A percentile compares a stretch with the other conserved stretches of the same genome.
phyloP scores from a whole-genome alignment of 2,888 invertebrate species.

The Salticus scenicus region DNA sequence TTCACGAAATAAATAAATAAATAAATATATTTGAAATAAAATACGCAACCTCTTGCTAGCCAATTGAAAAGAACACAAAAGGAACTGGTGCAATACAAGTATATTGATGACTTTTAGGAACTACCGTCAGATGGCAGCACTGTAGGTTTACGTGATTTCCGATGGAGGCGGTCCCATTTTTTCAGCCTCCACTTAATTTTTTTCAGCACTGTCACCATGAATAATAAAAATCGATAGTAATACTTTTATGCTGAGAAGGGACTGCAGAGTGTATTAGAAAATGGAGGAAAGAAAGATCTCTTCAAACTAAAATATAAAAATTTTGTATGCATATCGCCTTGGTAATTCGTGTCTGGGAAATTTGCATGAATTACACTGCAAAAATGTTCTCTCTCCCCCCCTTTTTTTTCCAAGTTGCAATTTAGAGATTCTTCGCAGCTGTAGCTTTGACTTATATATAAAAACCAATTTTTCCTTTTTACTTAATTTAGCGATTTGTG shows the following conservation, averaged over 20 bases:
- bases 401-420: not conserved
- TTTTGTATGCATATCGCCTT: not conserved
- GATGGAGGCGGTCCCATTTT: not conserved
- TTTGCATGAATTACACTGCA: constrained; percentile 3
- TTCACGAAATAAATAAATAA: too few species aligned
- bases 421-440: not conserved
- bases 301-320: constrained; percentile 9
- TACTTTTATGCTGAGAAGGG: not conserved
- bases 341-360: not conserved
- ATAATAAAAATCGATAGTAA: constrained; percentile 12
- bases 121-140: constrained; percentile 21
- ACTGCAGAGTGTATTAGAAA: not conserved
- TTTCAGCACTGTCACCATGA: constrained; percentile 1
- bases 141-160: constrained; percentile 7
- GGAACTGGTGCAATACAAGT: too few species aligned
- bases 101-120: too few species aligned
- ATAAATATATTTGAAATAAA: too few species aligned
- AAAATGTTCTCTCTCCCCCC: too few species aligned
- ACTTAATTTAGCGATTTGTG: not conserved
- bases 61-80: too few species aligned
- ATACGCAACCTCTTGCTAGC: too few species aligned
- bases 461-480: not conserved
- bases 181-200: not conserved
- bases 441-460: not conserved
- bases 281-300: not conserved